Conservation (phyloP, 2,113 vertebrate species). For the Aegithalos caudatus region DNA sequence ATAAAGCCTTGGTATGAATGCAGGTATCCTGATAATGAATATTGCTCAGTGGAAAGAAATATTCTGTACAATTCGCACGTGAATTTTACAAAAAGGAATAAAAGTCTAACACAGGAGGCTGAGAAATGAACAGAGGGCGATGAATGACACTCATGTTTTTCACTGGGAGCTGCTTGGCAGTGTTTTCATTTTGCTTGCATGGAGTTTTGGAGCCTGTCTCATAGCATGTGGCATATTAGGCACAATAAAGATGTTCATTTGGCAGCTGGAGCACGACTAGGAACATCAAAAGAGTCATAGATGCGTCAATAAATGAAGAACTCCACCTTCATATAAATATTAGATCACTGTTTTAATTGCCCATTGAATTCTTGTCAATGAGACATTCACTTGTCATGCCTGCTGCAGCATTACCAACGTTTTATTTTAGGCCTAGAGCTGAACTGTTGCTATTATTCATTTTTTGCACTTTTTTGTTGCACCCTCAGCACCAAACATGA, state of each 20-base stretch:
- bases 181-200: not conserved
- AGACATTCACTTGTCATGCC: not conserved
- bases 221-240: slow-evolving; percentile 66
- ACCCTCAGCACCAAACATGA: not conserved
- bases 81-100: not conserved
- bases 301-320: slow-evolving; percentile 34
- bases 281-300: slow-evolving; percentile 55
- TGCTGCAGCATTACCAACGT: not conserved
- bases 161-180: slow-evolving; percentile 49
- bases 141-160: slow-evolving; percentile 20
- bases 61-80: not conserved
- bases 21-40: not conserved
- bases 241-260: slow-evolving; percentile 72
- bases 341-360: slow-evolving; percentile 53
- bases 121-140: slow-evolving; percentile 18
- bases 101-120: not conserved
- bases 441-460: not conserved
- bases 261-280: slow-evolving; percentile 62
- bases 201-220: slow-evolving; percentile 49
- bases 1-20: not conserved
- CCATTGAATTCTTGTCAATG: slow-evolving; percentile 30
- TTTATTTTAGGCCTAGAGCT: not conserved
- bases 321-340: slow-evolving; percentile 36
- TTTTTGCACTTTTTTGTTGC: not conserved
- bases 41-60: not conserved